These are phyloP conservation scores for Bugula neritina DNA, from an alignment of 2,888 invertebrate species.

Conservation along the genomic window DNA sequence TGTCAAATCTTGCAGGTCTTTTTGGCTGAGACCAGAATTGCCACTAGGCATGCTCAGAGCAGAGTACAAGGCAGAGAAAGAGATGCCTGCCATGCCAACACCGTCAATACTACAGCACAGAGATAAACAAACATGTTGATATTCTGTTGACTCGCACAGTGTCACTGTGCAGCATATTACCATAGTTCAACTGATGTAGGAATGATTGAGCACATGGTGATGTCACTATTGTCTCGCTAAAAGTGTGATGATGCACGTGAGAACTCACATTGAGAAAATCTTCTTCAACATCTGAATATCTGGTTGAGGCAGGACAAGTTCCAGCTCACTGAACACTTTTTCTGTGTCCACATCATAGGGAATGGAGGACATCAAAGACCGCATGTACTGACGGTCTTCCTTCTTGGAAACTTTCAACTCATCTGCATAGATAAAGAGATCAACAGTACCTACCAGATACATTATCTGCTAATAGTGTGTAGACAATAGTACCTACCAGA, in stretches of 20 bases:
- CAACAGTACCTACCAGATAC: not conserved
- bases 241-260: not conserved
- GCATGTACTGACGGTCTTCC: not conserved
- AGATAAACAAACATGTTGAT: too few relatives aligned
- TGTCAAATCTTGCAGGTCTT: not conserved
- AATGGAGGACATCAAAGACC: not conserved
- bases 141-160: too few relatives aligned
- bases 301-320: not conserved
- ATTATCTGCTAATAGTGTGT: not conserved
- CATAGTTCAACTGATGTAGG: too few relatives aligned
- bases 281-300: not conserved
- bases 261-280: not conserved
- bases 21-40: not conserved
- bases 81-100: not conserved
- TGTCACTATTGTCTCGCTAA: too few relatives aligned
- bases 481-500: not conserved
- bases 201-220: too few relatives aligned
- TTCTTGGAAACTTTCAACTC: not conserved
- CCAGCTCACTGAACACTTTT: not conserved
- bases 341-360: slow-evolving; percentile 1
- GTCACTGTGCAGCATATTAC: too few relatives aligned
- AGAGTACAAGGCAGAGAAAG: not conserved
- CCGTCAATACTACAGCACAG: not conserved
- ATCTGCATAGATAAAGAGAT: not conserved
- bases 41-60: not conserved